These are phyloP conservation scores for Desmophyllum pertusum DNA, from an alignment of 92 coral and sea anemone species.

Conservation along the genomic window DNA sequence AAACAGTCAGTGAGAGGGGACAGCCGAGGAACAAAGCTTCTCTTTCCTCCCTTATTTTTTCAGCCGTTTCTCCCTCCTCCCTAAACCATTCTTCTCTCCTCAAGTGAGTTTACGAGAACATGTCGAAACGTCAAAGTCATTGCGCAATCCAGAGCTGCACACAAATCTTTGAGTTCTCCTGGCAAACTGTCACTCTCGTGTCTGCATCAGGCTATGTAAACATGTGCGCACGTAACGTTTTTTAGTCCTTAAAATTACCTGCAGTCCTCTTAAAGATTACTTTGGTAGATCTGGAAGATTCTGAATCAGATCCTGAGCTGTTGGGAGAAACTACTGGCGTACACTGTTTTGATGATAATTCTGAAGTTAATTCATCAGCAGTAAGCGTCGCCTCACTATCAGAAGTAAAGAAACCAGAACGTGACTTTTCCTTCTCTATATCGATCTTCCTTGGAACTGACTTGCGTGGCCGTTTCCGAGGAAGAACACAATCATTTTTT, in stretches of 20 bases:
- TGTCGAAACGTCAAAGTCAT: no score
- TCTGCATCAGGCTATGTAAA: neutral
- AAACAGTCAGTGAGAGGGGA: no score
- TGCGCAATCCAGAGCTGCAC: no score
- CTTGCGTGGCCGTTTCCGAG: slow-evolving; percentile 45
- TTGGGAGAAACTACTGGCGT: slow-evolving; percentile 5
- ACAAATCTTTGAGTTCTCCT: no score
- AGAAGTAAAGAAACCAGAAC: neutral
- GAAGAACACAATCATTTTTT: neutral
- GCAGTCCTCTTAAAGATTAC: slow-evolving; percentile 26
- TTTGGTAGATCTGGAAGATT: slow-evolving; percentile 1
- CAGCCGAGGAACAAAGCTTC: no score
- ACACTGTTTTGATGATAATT: neutral
- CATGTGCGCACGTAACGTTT: neutral
- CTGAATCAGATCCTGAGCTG: neutral
- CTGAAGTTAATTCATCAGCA: neutral
- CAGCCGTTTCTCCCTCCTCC: no score
- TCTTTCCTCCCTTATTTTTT: no score
- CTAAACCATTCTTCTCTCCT: no score
- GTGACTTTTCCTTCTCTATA: neutral
- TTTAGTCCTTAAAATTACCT: neutral
- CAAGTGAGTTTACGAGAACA: no score
- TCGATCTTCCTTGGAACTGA: slow-evolving; percentile 36
- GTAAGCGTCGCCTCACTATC: slow-evolving; percentile 2
- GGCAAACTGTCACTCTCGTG: neutral